Evolutionary conservation across 2,113 vertebrate species (phyloP).

Genomic region (Zosterops japonicus): DNA sequence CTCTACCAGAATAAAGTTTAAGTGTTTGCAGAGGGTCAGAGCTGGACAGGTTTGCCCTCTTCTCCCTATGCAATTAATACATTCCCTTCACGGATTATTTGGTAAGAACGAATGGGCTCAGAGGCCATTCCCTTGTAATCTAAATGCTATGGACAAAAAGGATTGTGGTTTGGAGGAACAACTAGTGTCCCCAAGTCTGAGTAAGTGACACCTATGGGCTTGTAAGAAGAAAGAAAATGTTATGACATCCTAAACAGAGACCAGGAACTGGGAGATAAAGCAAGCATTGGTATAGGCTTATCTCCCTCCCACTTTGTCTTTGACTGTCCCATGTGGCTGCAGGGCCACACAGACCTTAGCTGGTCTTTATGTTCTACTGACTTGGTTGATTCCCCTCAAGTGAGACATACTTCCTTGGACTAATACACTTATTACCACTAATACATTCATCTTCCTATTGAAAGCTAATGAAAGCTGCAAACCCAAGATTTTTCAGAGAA

Average conservation of each 20-base stretch:
- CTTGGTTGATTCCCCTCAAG: background rate
- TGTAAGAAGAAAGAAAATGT: background rate
- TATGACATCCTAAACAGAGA: background rate
- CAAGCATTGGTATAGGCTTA: rapidly evolving
- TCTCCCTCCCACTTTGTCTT: background rate
- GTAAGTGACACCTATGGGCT: background rate
- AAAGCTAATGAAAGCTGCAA: background rate
- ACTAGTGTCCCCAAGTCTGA: background rate
- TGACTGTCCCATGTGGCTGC: background rate
- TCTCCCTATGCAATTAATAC: background rate
- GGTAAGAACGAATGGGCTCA: background rate
- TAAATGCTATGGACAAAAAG: background rate
- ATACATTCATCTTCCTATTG: background rate
- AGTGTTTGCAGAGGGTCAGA: background rate
- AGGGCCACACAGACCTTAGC: background rate
- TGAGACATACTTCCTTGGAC: background rate
- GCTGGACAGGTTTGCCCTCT: background rate
- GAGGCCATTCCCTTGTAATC: background rate
- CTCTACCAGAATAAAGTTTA: background rate
- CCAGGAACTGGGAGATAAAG: background rate
- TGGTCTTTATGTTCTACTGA: background rate
- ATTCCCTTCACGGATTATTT: background rate
- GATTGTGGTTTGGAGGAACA: background rate
- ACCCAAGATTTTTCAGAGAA: background rate
- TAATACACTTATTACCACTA: background rate